Conservation (phyloP, 2,888 invertebrate species). For the Hyles lineata region DNA sequence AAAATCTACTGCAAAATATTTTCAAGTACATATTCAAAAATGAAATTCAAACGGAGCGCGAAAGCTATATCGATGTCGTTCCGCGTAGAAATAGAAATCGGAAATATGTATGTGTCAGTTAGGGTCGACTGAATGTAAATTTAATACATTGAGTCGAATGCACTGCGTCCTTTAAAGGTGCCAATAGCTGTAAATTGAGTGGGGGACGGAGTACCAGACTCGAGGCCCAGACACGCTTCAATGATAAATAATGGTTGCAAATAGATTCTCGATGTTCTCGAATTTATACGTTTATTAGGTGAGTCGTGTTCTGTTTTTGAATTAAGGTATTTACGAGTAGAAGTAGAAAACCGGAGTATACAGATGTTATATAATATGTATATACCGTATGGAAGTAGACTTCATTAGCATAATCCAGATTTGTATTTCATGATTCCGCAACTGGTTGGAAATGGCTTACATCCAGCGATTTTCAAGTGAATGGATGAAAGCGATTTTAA, state of each 20-base stretch:
- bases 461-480: too few species aligned
- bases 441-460: too few species aligned
- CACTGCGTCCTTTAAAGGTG: constrained; percentile 24
- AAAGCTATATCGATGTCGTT: constrained; percentile 1
- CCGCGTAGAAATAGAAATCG: constrained; percentile 14
- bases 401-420: too few species aligned
- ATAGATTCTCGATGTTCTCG: constrained; percentile 3
- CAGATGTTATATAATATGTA: neutral
- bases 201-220: constrained; percentile 50
- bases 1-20: too few species aligned
- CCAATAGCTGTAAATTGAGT: constrained; percentile 52
- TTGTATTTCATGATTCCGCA: too few species aligned
- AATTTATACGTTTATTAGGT: constrained; percentile 13
- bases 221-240: constrained; percentile 47
- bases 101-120: constrained; percentile 32
- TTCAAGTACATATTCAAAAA: neutral
- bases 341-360: neutral
- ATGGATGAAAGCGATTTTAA: too few species aligned
- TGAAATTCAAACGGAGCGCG: constrained; percentile 6
- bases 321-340: neutral
- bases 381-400: too few species aligned
- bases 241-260: constrained; percentile 50
- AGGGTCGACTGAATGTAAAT: constrained; percentile 31
- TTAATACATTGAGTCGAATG: constrained; percentile 29
- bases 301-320: constrained; percentile 10